Evolutionary conservation across 2,113 vertebrate species (phyloP).

Genomic region (Malurus cyaneus): DNA sequence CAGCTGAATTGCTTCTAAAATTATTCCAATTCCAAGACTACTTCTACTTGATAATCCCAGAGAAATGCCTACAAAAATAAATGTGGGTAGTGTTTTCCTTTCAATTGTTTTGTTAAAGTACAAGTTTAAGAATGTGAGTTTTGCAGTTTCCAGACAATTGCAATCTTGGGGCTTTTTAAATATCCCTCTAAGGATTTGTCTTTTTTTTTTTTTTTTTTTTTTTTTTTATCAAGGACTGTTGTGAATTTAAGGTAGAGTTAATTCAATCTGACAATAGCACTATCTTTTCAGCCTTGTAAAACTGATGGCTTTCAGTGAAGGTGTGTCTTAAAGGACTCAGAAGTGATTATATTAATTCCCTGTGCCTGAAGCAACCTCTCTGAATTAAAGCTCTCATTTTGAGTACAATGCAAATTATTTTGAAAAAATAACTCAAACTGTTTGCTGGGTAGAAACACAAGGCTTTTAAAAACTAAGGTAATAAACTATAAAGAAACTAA

Average conservation of each 20-base stretch:
- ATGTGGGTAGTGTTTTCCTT: neutral
- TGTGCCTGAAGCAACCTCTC: neutral
- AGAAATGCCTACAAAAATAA: neutral
- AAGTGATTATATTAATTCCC: neutral
- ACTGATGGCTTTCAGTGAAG: neutral
- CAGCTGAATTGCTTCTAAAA: slow-evolving; percentile 15
- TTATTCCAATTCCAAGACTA: neutral
- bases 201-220: neutral
- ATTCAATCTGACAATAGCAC: neutral
- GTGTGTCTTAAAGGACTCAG: neutral
- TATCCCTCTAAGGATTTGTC: neutral
- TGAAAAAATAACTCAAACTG: neutral
- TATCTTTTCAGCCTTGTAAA: neutral
- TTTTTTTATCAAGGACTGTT: neutral
- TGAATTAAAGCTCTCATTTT: neutral
- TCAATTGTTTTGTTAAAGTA: neutral
- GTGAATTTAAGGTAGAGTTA: neutral
- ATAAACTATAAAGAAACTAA: neutral
- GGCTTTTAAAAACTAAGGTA: neutral
- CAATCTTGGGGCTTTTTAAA: neutral
- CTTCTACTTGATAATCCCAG: neutral
- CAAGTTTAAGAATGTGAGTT: neutral
- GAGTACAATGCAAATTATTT: neutral
- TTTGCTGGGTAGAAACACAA: neutral
- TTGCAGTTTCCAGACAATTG: neutral